Percentiles rank a stretch among this genome's conserved stretches.
These are phyloP conservation scores for Papilio glaucus DNA, from an alignment of 1,140 invertebrate species.

Conservation along the genomic window DNA sequence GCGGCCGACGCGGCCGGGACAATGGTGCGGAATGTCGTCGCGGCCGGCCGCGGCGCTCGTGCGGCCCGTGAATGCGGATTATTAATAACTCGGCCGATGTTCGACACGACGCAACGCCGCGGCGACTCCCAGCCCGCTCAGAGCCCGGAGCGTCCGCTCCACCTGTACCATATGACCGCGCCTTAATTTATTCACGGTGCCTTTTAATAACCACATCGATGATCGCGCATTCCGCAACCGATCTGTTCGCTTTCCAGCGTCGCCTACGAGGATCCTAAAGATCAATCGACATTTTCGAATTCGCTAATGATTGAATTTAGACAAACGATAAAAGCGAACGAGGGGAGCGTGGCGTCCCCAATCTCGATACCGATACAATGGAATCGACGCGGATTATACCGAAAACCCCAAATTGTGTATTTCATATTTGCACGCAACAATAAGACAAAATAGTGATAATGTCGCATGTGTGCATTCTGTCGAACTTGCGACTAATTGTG, in stretches of 20 bases:
- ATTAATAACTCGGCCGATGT: slow-evolving; percentile 77
- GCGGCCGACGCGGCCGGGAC: slow-evolving; percentile 49
- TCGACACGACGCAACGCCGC: slow-evolving; percentile 52
- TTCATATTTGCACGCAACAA: slow-evolving; percentile 79
- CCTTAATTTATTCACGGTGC: slow-evolving; percentile 65
- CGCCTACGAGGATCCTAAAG: slow-evolving; percentile 36
- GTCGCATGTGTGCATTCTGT: slow-evolving; percentile 78
- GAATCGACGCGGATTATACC: slow-evolving; percentile 76
- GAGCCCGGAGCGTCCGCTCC: slow-evolving; percentile 61
- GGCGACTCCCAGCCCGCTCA: slow-evolving; percentile 59
- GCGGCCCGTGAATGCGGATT: slow-evolving; percentile 77
- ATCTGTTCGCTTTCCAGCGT: slow-evolving; percentile 28
- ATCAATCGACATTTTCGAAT: slow-evolving; percentile 56
- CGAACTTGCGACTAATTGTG: slow-evolving; percentile 81
- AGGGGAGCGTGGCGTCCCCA: slow-evolving; percentile 19
- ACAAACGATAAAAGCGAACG: slow-evolving; percentile 40
- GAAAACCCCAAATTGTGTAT: slow-evolving; percentile 80
- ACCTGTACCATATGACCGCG: slow-evolving; percentile 63
- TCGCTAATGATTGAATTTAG: slow-evolving; percentile 60
- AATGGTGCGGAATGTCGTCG: slow-evolving; percentile 80
- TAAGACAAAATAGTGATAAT: slow-evolving; percentile 81
- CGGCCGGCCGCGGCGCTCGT: slow-evolving; percentile 66
- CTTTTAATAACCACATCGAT: slow-evolving; percentile 64
- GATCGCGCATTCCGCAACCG: slow-evolving; percentile 45
- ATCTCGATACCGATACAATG: slow-evolving; percentile 56